phyloP scores from a whole-genome alignment of 1,140 invertebrate species.

The Pseudomyrmex concolor region DNA sequence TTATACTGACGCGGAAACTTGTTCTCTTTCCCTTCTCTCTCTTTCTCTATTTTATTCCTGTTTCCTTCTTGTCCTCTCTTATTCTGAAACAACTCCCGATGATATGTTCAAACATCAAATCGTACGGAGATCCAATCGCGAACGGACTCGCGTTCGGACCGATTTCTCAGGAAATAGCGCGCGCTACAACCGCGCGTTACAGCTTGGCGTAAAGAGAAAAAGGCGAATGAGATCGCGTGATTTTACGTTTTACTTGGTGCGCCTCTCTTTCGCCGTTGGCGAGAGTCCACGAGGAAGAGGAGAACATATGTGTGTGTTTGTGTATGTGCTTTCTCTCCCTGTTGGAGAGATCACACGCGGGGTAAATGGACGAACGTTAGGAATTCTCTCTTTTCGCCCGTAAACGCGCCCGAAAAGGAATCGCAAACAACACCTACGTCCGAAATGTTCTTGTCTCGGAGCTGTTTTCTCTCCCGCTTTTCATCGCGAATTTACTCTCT shows the following conservation, averaged over 20 bases:
- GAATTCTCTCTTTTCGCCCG: slow-evolving; percentile 45
- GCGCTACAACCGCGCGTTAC: slow-evolving; percentile 10
- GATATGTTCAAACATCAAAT: slow-evolving; percentile 31
- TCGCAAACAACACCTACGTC: slow-evolving; percentile 40
- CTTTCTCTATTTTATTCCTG: background rate
- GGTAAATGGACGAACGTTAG: slow-evolving; percentile 53
- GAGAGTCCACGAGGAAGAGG: too few species aligned
- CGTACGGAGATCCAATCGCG: slow-evolving; percentile 12
- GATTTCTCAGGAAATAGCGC: slow-evolving; percentile 40
- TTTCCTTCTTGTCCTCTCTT: background rate
- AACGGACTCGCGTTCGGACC: slow-evolving; percentile 14
- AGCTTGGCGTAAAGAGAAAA: slow-evolving; percentile 13
- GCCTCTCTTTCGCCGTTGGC: background rate
- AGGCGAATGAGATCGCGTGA: slow-evolving; percentile 45
- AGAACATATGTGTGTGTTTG: too few species aligned
- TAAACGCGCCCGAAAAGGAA: slow-evolving; percentile 51
- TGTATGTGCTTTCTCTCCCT: background rate
- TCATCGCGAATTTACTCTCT: background rate
- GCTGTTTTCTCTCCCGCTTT: background rate
- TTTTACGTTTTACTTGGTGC: slow-evolving; percentile 42
- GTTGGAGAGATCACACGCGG: slow-evolving; percentile 13
- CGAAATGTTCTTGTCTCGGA: slow-evolving; percentile 45
- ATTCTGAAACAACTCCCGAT: slow-evolving; percentile 5
- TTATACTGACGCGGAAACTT: background rate
- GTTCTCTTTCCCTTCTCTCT: background rate